Evolutionary conservation across 2,888 invertebrate genomes (phyloP).

Genomic region (Folsomia candida): DNA sequence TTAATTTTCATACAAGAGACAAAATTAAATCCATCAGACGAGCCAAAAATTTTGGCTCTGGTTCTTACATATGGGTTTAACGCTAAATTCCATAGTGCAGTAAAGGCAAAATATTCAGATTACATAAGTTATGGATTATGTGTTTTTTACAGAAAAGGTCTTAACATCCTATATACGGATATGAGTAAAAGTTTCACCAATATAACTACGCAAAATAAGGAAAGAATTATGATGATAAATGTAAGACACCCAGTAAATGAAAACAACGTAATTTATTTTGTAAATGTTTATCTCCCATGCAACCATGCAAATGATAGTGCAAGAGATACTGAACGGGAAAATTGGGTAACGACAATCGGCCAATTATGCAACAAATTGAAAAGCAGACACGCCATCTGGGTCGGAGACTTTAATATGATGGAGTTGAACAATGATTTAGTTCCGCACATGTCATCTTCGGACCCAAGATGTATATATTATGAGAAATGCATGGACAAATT

Average conservation of each 20-base stretch:
- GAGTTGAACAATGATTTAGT: background rate
- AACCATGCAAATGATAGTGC: background rate
- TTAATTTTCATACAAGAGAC: background rate
- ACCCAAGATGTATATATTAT: background rate
- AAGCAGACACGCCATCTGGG: background rate
- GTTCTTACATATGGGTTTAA: background rate
- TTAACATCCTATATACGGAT: background rate
- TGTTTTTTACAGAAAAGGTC: background rate
- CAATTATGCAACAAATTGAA: background rate
- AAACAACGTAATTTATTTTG: background rate
- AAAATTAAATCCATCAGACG: background rate
- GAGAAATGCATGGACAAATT: background rate
- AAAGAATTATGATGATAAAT: background rate
- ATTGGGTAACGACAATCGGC: background rate
- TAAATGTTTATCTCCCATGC: background rate
- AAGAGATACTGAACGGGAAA: background rate
- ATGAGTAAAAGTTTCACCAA: background rate
- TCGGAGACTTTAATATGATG: background rate
- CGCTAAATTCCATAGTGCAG: background rate
- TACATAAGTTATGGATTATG: background rate
- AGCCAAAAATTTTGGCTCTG: background rate
- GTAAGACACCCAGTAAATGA: background rate
- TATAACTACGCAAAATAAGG: background rate
- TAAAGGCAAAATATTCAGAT: too few species aligned
- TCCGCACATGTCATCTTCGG: background rate